Conservation (phyloP, 1,140 invertebrate genomes). For the Bombus terrestris region DNA sequence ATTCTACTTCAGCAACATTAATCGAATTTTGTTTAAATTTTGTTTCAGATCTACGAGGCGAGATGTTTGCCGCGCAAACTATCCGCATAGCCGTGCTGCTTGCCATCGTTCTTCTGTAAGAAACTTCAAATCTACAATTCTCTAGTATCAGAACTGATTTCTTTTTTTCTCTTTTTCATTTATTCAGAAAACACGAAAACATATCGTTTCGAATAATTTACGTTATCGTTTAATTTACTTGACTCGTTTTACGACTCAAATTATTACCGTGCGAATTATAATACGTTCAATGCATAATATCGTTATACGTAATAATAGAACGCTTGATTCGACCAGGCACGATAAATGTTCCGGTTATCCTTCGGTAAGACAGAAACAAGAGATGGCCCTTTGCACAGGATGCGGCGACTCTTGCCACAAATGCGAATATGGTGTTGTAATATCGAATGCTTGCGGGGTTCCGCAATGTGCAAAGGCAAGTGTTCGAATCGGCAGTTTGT, state of each 20-base stretch:
- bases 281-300: background rate
- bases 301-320: background rate
- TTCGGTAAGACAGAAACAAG: constrained; percentile 53
- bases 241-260: no score
- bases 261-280: background rate
- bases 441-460: constrained; percentile 65
- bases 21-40: background rate
- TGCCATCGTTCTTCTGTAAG: constrained; percentile 67
- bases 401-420: constrained; percentile 69
- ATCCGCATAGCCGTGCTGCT: constrained; percentile 57
- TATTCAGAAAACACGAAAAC: background rate
- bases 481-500: background rate
- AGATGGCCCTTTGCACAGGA: constrained; percentile 55
- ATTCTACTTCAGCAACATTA: background rate
- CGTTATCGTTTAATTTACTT: no score
- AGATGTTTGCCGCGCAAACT: constrained; percentile 62
- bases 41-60: constrained; percentile 62
- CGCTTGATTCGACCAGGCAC: constrained; percentile 28
- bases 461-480: constrained; percentile 70
- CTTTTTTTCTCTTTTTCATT: background rate
- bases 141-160: background rate
- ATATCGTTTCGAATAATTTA: background rate
- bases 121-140: constrained; percentile 17
- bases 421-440: constrained; percentile 67
- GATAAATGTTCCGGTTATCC: constrained; percentile 59